These are phyloP conservation scores for Desmophyllum pertusum DNA, from an alignment of 92 coral and sea anemone genomes.

Conservation along the genomic window DNA sequence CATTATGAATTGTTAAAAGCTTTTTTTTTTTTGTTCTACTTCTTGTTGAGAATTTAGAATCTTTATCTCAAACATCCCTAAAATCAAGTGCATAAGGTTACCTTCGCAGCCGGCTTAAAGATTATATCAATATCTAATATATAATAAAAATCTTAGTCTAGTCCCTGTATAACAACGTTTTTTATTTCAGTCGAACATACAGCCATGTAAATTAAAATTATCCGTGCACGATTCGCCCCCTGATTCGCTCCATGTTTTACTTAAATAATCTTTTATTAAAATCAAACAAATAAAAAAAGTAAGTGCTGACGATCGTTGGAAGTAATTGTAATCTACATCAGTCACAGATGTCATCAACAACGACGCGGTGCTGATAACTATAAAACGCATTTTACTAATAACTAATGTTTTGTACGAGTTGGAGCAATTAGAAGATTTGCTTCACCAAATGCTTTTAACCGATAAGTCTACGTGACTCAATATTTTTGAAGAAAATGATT, in stretches of 20 bases:
- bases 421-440: neutral
- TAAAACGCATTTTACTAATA: neutral
- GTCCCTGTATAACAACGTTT: neutral
- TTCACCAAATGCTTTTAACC: neutral
- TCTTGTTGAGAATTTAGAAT: neutral
- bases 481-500: neutral
- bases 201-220: neutral
- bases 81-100: neutral
- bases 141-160: neutral
- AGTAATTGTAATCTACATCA: neutral
- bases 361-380: neutral
- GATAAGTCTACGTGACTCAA: neutral
- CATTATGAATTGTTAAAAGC: neutral
- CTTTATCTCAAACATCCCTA: neutral
- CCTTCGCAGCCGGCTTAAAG: neutral
- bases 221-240: no score
- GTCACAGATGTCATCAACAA: neutral
- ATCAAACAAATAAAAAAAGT: slow-evolving; percentile 10
- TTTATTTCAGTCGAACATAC: neutral
- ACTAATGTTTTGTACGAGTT: neutral
- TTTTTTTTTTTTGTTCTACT: neutral
- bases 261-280: slow-evolving; percentile 6
- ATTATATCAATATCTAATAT: neutral
- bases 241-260: neutral
- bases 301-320: neutral